Evolutionary conservation across 2,113 vertebrate species (phyloP).

Genomic region (Hippolais icterina): DNA sequence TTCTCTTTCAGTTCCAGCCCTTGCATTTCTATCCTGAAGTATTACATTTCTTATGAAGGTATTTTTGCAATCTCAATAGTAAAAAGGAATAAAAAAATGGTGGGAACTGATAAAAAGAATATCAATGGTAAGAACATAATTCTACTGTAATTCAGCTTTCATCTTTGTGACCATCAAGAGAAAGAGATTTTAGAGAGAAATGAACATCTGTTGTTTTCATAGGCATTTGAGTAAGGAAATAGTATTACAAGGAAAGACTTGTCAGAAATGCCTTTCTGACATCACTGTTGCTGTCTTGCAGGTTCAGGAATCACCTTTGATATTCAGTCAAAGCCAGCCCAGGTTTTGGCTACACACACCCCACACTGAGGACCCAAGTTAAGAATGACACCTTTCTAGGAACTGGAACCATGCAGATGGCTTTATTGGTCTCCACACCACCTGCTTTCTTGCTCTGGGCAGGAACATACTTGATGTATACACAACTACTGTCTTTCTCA

Average conservation of each 20-base stretch:
- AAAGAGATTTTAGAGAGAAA: constrained; percentile 46
- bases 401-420: not conserved
- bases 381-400: not conserved
- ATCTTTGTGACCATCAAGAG: constrained; percentile 30
- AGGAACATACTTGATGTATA: not conserved
- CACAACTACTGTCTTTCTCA: not conserved
- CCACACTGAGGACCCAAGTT: not conserved
- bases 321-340: constrained; percentile 5
- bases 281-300: not conserved
- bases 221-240: constrained; percentile 36
- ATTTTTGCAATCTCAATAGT: not conserved
- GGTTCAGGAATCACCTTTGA: constrained; percentile 29
- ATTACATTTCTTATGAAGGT: constrained; percentile 18
- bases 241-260: not conserved
- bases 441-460: not conserved
- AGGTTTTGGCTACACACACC: not conserved
- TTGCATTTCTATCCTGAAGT: constrained; percentile 14
- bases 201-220: constrained; percentile 20
- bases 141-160: constrained; percentile 32
- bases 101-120: constrained; percentile 45
- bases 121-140: constrained; percentile 23
- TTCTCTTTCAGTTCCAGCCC: not conserved
- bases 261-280: constrained; percentile 38
- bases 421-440: not conserved
- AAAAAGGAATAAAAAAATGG: constrained; percentile 54